Evolutionary conservation across 2,797 vertebrate genomes (phyloP).

Genomic region (Enteromius radiatus): DNA sequence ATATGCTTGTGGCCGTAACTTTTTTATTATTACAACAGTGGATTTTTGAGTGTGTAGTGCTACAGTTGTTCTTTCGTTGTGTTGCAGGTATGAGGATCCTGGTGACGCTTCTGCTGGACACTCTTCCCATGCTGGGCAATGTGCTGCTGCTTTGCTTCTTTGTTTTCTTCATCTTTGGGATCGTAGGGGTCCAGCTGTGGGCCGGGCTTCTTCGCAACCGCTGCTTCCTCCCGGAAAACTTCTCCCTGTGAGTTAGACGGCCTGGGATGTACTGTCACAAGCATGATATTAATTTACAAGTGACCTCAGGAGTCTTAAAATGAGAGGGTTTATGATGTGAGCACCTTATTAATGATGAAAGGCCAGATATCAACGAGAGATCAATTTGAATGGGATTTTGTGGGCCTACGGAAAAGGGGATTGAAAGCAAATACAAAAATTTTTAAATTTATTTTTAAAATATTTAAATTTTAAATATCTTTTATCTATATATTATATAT

Average conservation of each 20-base stretch:
- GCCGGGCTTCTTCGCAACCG: constrained; percentile 89
- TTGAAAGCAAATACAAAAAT: too few relatives aligned
- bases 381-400: background rate
- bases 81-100: constrained; percentile 94
- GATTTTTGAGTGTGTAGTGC: background rate
- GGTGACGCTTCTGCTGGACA: constrained; percentile 88
- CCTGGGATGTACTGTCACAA: background rate
- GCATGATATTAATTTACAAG: background rate
- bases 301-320: background rate
- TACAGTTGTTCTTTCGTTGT: constrained; percentile 17
- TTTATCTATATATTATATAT: too few relatives aligned
- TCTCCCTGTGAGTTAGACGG: constrained; percentile 88
- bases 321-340: background rate
- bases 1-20: constrained; percentile 2
- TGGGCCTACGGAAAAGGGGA: background rate
- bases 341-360: background rate
- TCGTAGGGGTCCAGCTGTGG: constrained; percentile 90
- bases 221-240: constrained; percentile 91
- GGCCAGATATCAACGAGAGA: background rate
- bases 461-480: too few relatives aligned
- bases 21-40: constrained; percentile 21
- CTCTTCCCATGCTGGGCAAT: constrained; percentile 88
- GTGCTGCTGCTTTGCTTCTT: constrained; percentile 91
- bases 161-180: constrained; percentile 92
- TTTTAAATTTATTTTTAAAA: too few relatives aligned